Evolutionary conservation across 2,888 invertebrate species (phyloP), one percentile per base, ranked within the genome.

Genomic region (Heliconius charithonia): DNA sequence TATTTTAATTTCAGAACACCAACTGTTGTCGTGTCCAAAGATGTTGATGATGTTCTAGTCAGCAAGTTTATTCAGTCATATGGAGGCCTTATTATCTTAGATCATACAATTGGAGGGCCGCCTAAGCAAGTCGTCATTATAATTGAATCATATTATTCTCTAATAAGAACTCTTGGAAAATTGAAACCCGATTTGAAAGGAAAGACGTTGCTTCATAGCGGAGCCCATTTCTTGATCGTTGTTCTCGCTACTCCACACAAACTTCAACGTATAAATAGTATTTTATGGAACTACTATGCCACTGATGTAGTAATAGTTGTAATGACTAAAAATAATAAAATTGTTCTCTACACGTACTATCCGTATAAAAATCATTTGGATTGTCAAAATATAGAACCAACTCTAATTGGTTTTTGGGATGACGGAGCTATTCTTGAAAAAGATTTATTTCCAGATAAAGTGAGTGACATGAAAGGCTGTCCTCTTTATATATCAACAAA

Each of bases 401-500:
- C 77, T 51, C 80, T 91, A 0, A 85, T 92, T 29, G 87, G 86
- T 9, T 84, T 84, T 81, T 89, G 89, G 86, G 85, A 86, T 56
- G 81, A 84, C 76, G 83, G 79, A 13, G 79, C 77, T 37, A 66
- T 82, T 72, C 82, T 84, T 32, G 65, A 81, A 3, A 78, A 81
- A 7, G 79, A 87, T 27, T 70, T 90, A 56, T 93, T 87, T 81
- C 86, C 88, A 4, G 89, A 93, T 78, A 93, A 93, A 85, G 89
- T 91, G 88, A 83, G 82, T 56, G 88, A 92, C 51, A 91, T 93
- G 91, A 85, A 88, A 45, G 86, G 88, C 71, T 93, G 92, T 73
- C 93, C 92, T 3, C 82, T 92, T 3, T 92, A 91, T 76, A 89
- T 93, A 76, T 91, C 92, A 0, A 93, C 92, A 0, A 91, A 92